Base-by-base conservation (phyloP, 2,888 invertebrate genomes). In the Amblyjoppa fuscipennis region DNA sequence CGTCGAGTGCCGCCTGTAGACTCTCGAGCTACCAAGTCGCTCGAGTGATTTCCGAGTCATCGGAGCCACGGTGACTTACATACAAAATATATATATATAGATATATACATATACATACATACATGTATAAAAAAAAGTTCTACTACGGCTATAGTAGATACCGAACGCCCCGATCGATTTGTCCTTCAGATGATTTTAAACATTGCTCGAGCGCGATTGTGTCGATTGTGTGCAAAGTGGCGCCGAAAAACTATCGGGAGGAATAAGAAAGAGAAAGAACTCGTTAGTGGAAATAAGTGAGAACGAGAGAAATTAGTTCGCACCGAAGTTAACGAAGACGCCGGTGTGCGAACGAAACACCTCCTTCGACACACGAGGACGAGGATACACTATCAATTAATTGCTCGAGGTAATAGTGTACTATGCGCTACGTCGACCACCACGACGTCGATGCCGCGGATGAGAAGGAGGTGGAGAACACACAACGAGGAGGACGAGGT, bases 101-200 rank as follows among this genome's bases (percentile, higher is more conserved):
- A 59, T 25, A 3, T 61, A 11, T 13, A 20, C 41, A 61, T 9
- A 31, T 20, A 34, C 34, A 34, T 3, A 34, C 34, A 11, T 11
- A 41, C 41, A 41, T 34, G 34, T 34, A 34, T 11, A 16, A 38
- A 56, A 34, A 77, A 68, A 11, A 77, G 49, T 53, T 66, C 4
- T 5, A 31, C 34, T 25, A 69, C 53, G 34, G 59, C 66, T 77
- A 81, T 41, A 76, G 81, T 59, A 59, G 68, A 81, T 53, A 78
- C 73, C 59, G 53, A 69, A 74, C 51, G 81, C 77, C 69, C 68
- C 84, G 84, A 81, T 84, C 81, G 84, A 81, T 81, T 77, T 76
- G 84, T 84, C 84, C 84, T 84, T 84, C 84, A 76, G 70, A 51
- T 66, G 69, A 31, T 78, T 81, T 73, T 78, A 66, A 77, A 81